These are phyloP conservation scores for Poeciliopsis turrubarensis DNA, from an alignment of 2,113 vertebrate species.

Conservation along the genomic window DNA sequence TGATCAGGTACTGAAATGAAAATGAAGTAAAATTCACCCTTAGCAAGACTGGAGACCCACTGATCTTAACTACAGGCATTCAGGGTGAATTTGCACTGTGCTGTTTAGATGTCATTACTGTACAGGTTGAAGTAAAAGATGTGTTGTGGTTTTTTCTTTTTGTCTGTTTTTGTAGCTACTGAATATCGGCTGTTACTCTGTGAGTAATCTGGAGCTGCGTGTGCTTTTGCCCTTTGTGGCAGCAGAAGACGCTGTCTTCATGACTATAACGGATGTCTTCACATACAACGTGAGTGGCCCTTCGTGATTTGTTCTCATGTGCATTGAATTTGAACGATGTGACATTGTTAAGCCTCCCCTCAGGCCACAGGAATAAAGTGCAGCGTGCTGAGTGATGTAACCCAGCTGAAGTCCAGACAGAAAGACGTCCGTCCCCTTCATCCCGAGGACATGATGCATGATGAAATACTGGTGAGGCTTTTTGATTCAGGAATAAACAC, in stretches of 20 bases:
- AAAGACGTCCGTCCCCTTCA: conserved; percentile 77
- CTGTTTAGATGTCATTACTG: neutral
- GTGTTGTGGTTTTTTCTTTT: neutral
- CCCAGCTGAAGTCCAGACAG: conserved; percentile 64
- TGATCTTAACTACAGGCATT: neutral
- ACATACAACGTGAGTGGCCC: conserved; percentile 84
- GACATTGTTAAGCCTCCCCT: conserved; percentile 10
- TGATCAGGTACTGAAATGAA: neutral
- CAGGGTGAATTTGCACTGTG: neutral
- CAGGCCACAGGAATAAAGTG: conserved; percentile 85
- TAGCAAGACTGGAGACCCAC: neutral
- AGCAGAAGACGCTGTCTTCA: conserved; percentile 80
- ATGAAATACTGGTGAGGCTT: conserved; percentile 82
- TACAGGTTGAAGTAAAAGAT: neutral
- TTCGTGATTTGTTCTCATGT: neutral
- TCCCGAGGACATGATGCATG: conserved; percentile 84
- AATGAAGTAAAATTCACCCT: neutral
- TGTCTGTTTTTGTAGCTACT: conserved; percentile 81
- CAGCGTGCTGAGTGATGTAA: conserved; percentile 73
- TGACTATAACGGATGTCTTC: conserved; percentile 83
- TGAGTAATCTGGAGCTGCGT: conserved; percentile 82
- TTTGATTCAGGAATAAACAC: conserved; percentile 1
- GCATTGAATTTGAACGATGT: neutral
- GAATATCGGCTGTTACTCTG: conserved; percentile 88
- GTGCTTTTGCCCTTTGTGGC: conserved; percentile 86